phyloP scores from a whole-genome alignment of 2,888 invertebrate species.

The Leptogaster cylindrica region DNA sequence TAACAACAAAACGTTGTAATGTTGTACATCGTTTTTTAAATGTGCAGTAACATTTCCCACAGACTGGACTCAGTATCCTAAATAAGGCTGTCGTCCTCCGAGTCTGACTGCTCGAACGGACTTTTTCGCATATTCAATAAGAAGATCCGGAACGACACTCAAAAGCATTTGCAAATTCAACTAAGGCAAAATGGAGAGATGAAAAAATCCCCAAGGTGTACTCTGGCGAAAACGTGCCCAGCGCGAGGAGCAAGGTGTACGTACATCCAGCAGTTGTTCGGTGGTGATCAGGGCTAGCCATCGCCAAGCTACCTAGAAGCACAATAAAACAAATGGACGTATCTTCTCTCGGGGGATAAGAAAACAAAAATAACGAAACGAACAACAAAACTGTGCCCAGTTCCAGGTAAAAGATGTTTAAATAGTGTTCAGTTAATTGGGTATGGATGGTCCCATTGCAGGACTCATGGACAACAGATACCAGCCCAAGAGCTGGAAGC shows the following conservation, averaged over 20 bases:
- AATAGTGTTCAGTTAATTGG: conserved; percentile 48
- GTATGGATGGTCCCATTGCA: conserved; percentile 25
- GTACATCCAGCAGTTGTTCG: conserved; percentile 18
- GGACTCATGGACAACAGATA: conserved; percentile 21
- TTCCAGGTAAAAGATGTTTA: conserved; percentile 48
- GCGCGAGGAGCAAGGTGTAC: background rate
- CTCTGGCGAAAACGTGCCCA: background rate
- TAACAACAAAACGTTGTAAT: too few relatives aligned
- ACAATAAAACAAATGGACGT: conserved; percentile 19
- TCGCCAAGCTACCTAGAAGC: conserved; percentile 21
- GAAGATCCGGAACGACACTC: too few relatives aligned
- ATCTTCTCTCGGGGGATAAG: too few relatives aligned
- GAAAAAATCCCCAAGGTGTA: background rate
- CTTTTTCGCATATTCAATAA: too few relatives aligned
- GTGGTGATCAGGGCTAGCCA: conserved; percentile 24
- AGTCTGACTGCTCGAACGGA: too few relatives aligned
- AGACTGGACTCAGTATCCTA: too few relatives aligned
- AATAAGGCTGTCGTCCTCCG: too few relatives aligned
- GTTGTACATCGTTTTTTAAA: too few relatives aligned
- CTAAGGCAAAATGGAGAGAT: too few relatives aligned
- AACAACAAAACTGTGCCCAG: conserved; percentile 22
- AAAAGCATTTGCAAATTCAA: too few relatives aligned
- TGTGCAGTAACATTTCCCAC: too few relatives aligned
- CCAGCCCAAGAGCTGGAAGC: conserved; percentile 36
- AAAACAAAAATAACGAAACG: background rate